A percentile compares a stretch with the other conserved stretches of the same genome.
Conservation (phyloP, 35 echinoderm and acorn worm genomes). For the Strongylocentrotus purpuratus region DNA sequence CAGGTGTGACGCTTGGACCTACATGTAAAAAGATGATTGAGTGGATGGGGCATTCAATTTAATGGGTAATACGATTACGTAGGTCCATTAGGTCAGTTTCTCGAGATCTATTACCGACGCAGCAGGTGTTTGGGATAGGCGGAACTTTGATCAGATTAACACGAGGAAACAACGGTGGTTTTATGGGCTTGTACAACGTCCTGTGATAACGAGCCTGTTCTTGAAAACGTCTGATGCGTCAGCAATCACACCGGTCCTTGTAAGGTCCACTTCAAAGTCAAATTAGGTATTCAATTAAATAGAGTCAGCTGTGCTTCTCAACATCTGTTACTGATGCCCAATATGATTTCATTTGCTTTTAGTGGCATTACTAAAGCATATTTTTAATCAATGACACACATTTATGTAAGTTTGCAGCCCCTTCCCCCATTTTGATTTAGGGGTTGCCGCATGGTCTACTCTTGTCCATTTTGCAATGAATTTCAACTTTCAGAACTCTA, state of each 20-base stretch:
- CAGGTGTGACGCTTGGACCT: background rate
- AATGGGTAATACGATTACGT: background rate
- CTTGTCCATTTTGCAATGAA: too few species aligned
- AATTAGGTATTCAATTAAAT: background rate
- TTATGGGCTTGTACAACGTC: constrained; percentile 1
- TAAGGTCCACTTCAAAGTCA: background rate
- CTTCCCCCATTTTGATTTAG: too few species aligned
- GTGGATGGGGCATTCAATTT: background rate
- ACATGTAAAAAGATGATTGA: background rate
- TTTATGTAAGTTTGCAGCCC: too few species aligned
- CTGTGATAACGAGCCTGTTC: background rate
- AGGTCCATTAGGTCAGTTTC: background rate
- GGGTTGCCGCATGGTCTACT: too few species aligned
- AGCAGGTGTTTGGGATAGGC: background rate
- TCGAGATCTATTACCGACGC: background rate
- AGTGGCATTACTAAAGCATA: too few species aligned
- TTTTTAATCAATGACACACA: too few species aligned
- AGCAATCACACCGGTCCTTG: background rate
- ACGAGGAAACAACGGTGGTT: background rate
- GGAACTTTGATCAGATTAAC: constrained; percentile 25
- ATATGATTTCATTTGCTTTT: too few species aligned
- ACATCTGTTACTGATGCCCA: background rate
- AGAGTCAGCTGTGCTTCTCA: background rate
- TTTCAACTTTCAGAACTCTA: too few species aligned
- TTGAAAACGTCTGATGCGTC: background rate